Percentiles rank a stretch among this genome's conserved stretches.
Evolutionary conservation across 1,140 invertebrate species (phyloP).

Genomic region (Cotesia vestalis): DNA sequence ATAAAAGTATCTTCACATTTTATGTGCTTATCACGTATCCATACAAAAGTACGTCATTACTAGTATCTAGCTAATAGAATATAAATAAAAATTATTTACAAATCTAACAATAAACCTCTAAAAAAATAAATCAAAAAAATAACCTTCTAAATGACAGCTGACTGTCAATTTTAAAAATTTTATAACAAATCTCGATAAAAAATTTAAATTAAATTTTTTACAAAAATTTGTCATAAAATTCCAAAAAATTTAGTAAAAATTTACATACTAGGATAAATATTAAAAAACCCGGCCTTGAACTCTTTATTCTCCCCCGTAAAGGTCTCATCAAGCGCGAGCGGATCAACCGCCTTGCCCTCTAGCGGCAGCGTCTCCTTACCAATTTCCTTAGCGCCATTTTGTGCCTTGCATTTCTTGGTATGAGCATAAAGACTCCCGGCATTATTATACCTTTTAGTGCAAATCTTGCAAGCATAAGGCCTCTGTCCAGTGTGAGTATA

Average conservation of each 20-base stretch:
- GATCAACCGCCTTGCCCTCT: conserved; percentile 47
- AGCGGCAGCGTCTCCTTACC: neutral
- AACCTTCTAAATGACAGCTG: too few relatives aligned
- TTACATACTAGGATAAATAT: conserved; percentile 56
- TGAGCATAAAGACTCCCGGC: conserved; percentile 59
- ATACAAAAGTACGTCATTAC: too few relatives aligned
- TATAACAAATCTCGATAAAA: neutral
- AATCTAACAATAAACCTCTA: too few relatives aligned
- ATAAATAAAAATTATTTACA: too few relatives aligned
- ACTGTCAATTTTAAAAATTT: too few relatives aligned
- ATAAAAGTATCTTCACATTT: too few relatives aligned
- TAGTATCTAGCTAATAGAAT: too few relatives aligned
- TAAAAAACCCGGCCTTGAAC: conserved; percentile 51
- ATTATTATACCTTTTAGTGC: conserved; percentile 71
- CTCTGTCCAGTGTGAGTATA: conserved; percentile 63
- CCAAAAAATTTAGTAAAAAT: neutral
- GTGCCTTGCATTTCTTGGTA: conserved; percentile 58
- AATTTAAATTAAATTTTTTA: conserved; percentile 18
- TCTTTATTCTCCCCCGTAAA: conserved; percentile 51
- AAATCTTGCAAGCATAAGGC: conserved; percentile 64
- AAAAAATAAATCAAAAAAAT: too few relatives aligned
- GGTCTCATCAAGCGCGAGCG: conserved; percentile 50
- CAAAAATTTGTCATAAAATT: neutral
- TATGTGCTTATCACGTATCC: too few relatives aligned
- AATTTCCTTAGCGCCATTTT: conserved; percentile 40